Base-by-base conservation (phyloP, 2,113 vertebrate species). In the Elanoides forficatus region DNA sequence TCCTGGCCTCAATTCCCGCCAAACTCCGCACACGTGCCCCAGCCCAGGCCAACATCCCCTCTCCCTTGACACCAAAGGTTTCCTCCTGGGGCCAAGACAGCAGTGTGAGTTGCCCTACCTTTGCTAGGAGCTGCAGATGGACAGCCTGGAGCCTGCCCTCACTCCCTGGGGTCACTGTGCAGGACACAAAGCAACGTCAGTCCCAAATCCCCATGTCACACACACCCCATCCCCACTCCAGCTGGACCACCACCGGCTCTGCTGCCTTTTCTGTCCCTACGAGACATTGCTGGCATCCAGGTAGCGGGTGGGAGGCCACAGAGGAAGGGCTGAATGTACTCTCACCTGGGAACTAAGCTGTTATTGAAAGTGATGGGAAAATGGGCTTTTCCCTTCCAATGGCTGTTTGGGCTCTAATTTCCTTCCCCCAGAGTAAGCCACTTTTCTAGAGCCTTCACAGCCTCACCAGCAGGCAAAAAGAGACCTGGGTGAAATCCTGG, bases 1-100 rank as follows among this genome's bases (percentile, higher is more conserved):
- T 17, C 36, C 16, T 52, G 62, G 13, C 15, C 38, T 60, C 18
- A 25, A 0, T 47, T 55, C 7, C 29, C 34, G 29, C 15, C 2
- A 0, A 12, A 15, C 6, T 40, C 20, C 68, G 21, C 6, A 1
- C 15, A 7, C 0, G 1, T 58, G 43, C 27, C 26, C 55, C 30
- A 19, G 42, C 36, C 48, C 58, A 67, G 45, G 10, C 40, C 55
- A 81, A 22, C 2, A 2, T 81, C 32, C 32, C 65, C n/a, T 74
- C 45, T 56, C 6, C n/a, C 66, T 26, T 7, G 0, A 26, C 26
- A 11, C 18, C 40, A 19, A 45, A 68, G 32, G 29, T 67, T 65
- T 58, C 30, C 27, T 65, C 17, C n/a, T 3, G 13, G 47, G 50
- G 23, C 26, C 26, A 45, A 36, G 45, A 29, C 53, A 40, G 30